Conservation (phyloP, 2,888 invertebrate species). For the Dione vanillae region DNA sequence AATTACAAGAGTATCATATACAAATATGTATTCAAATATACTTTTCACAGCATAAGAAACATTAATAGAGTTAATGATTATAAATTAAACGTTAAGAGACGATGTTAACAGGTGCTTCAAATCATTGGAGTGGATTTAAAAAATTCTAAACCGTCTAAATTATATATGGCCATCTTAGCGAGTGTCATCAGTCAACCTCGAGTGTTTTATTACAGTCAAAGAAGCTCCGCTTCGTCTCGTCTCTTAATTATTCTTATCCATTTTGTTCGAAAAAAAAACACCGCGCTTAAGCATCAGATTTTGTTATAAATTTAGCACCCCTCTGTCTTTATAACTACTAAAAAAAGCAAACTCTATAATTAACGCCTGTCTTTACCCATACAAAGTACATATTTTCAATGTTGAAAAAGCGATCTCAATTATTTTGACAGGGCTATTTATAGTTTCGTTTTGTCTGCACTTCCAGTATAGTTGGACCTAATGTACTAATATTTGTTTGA, state of each 20-base stretch:
- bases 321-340: constrained; percentile 60
- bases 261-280: constrained; percentile 68
- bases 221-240: constrained; percentile 67
- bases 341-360: constrained; percentile 59
- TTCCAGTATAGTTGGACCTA: background rate
- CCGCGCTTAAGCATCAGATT: constrained; percentile 74
- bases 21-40: background rate
- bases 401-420: constrained; percentile 39
- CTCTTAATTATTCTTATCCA: constrained; percentile 79
- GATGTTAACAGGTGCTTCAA: constrained; percentile 61
- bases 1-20: too few species aligned
- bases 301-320: constrained; percentile 77
- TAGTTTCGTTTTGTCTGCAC: constrained; percentile 4
- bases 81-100: constrained; percentile 39
- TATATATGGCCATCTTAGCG: constrained; percentile 59
- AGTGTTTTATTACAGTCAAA: constrained; percentile 76
- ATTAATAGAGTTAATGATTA: constrained; percentile 20
- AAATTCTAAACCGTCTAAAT: constrained; percentile 54
- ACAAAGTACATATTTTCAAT: constrained; percentile 53
- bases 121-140: constrained; percentile 61
- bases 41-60: background rate
- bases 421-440: constrained; percentile 26
- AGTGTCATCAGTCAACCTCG: constrained; percentile 70
- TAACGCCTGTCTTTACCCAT: constrained; percentile 63
- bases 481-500: background rate